Base-by-base conservation (phyloP, 2,113 vertebrate genomes). In the Empidonax alnorum region DNA sequence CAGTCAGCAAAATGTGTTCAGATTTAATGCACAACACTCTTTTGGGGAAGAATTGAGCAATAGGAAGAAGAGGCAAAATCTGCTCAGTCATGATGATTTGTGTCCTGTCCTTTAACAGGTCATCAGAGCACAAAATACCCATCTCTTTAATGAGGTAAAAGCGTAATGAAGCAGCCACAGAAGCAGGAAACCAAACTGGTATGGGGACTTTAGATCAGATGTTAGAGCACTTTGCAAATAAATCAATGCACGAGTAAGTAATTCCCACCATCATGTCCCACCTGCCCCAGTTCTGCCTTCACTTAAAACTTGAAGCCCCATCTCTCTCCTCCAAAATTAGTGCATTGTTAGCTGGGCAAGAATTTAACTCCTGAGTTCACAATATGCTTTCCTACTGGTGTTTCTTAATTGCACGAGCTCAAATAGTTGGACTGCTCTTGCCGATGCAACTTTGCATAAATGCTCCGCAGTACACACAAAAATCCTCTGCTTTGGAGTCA, bases 91-190 rank as follows among this genome's bases (percentile, higher is more conserved):
- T 50, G 53, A 33, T 87, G 69, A 68, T 37, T 84, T 1, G 3
- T 39, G 53, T 79, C 66, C 53, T 84, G 63, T 68, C 46, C 61
- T 92, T 93, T 35, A 89, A 49, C 66, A 85, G 84, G 50, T 76
- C 71, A 89, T 62, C n/a, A 96, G 87, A 96, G 62, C 78, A 93
- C 62, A 85, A 94, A 95, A 82, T 73, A 76, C 46, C 4, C 67
- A 46, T 52, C 75, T 86, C 79, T 86, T 90, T 39, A 41, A 1
- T 37, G 47, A 83, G 39, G 21, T 3, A 69, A 66, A 37, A 1
- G 37, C 12, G n/a, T 90, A 77, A 85, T 49, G 68, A 95, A 90
- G 79, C 53, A 92, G 39, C 31, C 93, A 24, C 39, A 87, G 39
- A 55, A 80, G 63, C 21, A 80, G 82, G 56, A 67, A 79, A 59